A percentile compares a stretch with the other conserved stretches of the same genome.
These are phyloP conservation scores for Ganaspis sp. DNA, from an alignment of 1,140 invertebrate genomes.

Conservation along the genomic window DNA sequence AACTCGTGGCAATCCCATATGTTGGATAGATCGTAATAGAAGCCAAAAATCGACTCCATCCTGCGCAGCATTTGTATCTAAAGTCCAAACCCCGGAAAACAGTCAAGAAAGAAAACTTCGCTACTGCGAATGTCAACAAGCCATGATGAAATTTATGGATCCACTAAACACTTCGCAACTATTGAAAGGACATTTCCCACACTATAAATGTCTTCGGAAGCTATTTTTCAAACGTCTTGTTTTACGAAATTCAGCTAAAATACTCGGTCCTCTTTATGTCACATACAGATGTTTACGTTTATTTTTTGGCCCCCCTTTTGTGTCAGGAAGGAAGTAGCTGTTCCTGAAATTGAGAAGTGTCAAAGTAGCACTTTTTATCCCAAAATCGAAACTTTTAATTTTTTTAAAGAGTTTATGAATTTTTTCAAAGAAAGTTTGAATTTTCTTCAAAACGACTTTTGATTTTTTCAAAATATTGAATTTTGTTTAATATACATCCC, in stretches of 20 bases:
- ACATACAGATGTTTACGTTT: background rate
- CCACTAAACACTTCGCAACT: conserved; percentile 10
- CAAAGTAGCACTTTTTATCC: no score
- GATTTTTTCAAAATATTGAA: no score
- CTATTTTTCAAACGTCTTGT: conserved; percentile 1
- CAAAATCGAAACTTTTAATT: no score
- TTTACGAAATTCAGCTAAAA: background rate
- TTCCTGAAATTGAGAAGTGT: no score
- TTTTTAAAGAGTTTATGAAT: no score
- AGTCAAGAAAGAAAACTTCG: background rate
- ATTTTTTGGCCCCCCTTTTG: no score
- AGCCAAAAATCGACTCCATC: background rate
- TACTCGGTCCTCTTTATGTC: background rate
- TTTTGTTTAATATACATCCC: no score
- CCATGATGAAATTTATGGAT: conserved; percentile 9
- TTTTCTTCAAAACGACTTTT: no score
- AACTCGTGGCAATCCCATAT: conserved; percentile 45
- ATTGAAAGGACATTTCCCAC: conserved; percentile 1
- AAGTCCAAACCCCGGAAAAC: conserved; percentile 10
- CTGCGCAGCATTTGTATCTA: background rate
- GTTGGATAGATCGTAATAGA: conserved; percentile 38
- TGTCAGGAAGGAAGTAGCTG: no score
- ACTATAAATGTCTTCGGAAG: background rate
- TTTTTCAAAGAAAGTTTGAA: no score
- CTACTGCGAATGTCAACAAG: conserved; percentile 25